Evolutionary conservation across 2,888 invertebrate species (phyloP), one percentile per base, ranked within the genome.

Genomic region (Lasioglossum villosulum): DNA sequence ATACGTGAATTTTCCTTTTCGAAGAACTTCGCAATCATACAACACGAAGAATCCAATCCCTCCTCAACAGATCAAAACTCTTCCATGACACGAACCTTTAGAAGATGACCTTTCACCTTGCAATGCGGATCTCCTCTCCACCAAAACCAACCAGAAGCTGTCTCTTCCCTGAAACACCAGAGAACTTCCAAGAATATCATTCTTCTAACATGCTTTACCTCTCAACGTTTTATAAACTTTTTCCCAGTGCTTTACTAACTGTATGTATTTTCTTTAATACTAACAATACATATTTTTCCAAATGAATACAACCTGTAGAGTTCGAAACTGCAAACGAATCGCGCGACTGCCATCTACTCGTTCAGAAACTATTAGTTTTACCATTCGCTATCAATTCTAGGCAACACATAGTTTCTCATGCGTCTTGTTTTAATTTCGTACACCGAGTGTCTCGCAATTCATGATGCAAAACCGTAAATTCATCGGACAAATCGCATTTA

Each of bases 191-290:
- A 42, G 1, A 23, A n/a, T 56, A 23, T 8, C 73, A 48, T 66
- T 8, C 48, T 48, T 6, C 45, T 16, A 80, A 80, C 16, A 16
- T 52, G 63, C 68, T 88, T 82, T 84, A 75, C 45, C 73, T 80
- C 80, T 66, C 75, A 48, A 48, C 66, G 27, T 82, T 76, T 73
- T 84, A 77, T 83, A 78, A 79, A 70, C n/a, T 45, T 75, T 39
- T 78, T 68, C 34, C 76, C 52, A 80, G 63, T 79, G 72, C 70
- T 70, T 12, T 74, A 48, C 37, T 19, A 66, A 76, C 39, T 23
- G n/a, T 74, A 70, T 14, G 76, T 19, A 42, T 59, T 63, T 70
- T 45, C 34, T 75, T 63, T 80, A 77, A 73, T 27, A 76, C 14
- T 45, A 66, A 48, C 4, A 74, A 27, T 42, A 74, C 74, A 78